Evolutionary conservation across 2,113 vertebrate species (phyloP).

Genomic region (Pogona vitticeps): DNA sequence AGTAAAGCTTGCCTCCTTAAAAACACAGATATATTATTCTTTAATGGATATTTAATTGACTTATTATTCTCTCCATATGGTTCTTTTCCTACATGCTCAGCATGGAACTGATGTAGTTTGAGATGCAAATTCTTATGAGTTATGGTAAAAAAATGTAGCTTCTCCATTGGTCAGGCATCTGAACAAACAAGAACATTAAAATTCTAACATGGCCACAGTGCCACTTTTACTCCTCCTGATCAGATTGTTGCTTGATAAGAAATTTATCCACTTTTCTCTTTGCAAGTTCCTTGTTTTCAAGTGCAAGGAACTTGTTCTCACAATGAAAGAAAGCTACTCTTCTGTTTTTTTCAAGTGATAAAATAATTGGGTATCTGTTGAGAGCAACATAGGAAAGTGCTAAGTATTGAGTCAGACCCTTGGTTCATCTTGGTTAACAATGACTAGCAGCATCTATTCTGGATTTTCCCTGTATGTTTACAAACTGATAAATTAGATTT

Average conservation of each 20-base stretch:
- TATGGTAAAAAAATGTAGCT: conserved; percentile 39
- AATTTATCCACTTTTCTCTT: conserved; percentile 13
- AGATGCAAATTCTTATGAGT: conserved; percentile 46
- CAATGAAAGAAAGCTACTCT: not conserved
- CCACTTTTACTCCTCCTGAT: not conserved
- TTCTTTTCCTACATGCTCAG: conserved; percentile 73
- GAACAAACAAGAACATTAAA: conserved; percentile 3
- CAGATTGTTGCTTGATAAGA: conserved; percentile 13
- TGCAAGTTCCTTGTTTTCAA: conserved; percentile 12
- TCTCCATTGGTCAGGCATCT: conserved; percentile 17
- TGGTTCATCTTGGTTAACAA: too few species aligned
- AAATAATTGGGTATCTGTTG: not conserved
- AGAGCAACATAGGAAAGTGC: too few species aligned
- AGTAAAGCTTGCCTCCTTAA: conserved; percentile 72
- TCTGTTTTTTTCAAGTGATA: not conserved
- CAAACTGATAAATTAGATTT: too few species aligned
- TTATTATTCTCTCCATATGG: conserved; percentile 82
- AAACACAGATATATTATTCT: conserved; percentile 81
- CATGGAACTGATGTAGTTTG: conserved; percentile 62
- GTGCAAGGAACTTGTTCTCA: not conserved
- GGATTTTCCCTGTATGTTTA: too few species aligned
- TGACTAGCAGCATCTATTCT: too few species aligned
- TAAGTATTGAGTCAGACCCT: too few species aligned
- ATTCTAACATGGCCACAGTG: not conserved
- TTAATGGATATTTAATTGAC: conserved; percentile 82